Base-by-base conservation (phyloP, 1,140 invertebrate species). In the Sarcophaga bullata region DNA sequence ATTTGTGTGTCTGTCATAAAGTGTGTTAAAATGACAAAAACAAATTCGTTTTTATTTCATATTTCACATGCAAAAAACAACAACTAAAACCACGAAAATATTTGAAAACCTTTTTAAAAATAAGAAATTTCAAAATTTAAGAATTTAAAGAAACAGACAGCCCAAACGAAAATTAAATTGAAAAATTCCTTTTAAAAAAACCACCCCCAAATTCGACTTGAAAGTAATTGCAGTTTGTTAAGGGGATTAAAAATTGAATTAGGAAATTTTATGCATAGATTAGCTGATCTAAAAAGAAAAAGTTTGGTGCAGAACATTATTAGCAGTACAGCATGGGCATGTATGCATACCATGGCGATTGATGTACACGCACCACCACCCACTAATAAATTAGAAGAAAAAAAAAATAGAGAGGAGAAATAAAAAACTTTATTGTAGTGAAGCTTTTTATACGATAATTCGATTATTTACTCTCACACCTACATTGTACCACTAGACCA, bases 11-110 rank as follows among this genome's bases (percentile, higher is more conserved):
- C 46, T 75, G 73, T 75, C 73, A 75, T 75, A 75, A 37, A 75
- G 73, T 75, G 73, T 46, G 46, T 11, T 49, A 47, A 75, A 75
- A 49, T 75, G 73, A 49, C 73, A 75, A 47, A 48, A 75, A 75
- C 73, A 75, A 10, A 2, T 49, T 15, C 19, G 25, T 7, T 62
- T 62, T 62, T 62, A n/a, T 62, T 62, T 62, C n/a, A 15, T n/a
- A 25, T 68, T 68, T 58, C 54, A 3, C 11, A 2, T 17, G 11
- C 72, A 7, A 73, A 48, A 37, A 13, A 10, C 8, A 37, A 46
- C 37, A 47, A 17, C 72, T 11, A 46, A 73, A 73, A 25, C 6
- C 25, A 75, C 11, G 47, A 49, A 37, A 13, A 17, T 37, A 49
- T 49, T 75, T 49, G 46, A 47, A 75, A 68, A 19, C 17, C 62